A percentile compares a stretch with the other conserved stretches of the same genome.
phyloP scores from a whole-genome alignment of 2,888 invertebrate genomes.

The Stratiomys singularior region DNA sequence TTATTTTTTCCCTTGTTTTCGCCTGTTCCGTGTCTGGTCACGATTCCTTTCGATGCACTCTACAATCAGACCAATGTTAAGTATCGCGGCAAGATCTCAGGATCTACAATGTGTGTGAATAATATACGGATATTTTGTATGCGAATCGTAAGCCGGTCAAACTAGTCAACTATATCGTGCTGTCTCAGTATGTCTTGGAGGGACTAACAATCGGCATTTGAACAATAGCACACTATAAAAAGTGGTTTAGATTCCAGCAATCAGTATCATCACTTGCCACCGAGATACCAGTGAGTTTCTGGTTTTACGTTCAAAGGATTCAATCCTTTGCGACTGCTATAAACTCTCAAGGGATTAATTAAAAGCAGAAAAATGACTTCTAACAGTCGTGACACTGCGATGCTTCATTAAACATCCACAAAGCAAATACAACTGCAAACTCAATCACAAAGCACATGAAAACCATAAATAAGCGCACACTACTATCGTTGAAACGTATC shows the following conservation, averaged over 20 bases:
- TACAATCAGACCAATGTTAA: background rate
- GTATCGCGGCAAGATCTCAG: background rate
- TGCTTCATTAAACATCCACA: background rate
- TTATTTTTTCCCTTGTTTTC: slow-evolving; percentile 4
- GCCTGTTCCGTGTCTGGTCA: slow-evolving; percentile 4
- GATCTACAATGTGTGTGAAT: background rate
- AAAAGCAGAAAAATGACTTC: too few relatives aligned
- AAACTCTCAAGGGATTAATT: too few relatives aligned
- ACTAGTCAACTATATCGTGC: slow-evolving; percentile 15
- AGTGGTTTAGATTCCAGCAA: background rate
- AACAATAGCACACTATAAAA: slow-evolving; percentile 4
- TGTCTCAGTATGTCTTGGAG: too few relatives aligned
- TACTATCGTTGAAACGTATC: too few relatives aligned
- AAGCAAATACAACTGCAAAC: background rate
- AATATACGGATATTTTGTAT: background rate
- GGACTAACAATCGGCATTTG: background rate
- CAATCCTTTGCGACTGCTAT: too few relatives aligned
- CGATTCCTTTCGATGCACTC: background rate
- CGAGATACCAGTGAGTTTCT: too few relatives aligned
- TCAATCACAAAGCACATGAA: background rate
- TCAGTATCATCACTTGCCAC: too few relatives aligned
- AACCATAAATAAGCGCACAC: background rate
- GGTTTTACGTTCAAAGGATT: too few relatives aligned
- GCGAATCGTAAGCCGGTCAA: slow-evolving; percentile 3
- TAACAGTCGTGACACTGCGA: too few relatives aligned